A percentile compares a stretch with the other conserved stretches of the same genome.
These are phyloP conservation scores for Rhodophaea formosa DNA, from an alignment of 2,888 invertebrate genomes.

Conservation along the genomic window DNA sequence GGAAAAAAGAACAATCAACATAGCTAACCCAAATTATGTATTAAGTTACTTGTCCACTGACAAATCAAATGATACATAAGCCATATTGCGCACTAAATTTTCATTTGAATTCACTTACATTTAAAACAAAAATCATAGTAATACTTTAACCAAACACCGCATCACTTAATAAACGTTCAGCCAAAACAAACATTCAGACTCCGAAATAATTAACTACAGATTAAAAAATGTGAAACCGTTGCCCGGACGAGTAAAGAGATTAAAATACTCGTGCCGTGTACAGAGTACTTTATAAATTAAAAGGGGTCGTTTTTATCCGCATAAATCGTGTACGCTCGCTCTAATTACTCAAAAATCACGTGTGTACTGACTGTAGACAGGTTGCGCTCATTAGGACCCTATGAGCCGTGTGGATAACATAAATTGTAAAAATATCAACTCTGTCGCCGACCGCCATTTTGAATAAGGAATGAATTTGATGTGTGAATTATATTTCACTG, in stretches of 20 bases:
- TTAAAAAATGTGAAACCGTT: conserved; percentile 15
- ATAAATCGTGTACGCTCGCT: conserved; percentile 35
- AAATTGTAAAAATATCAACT: conserved; percentile 8
- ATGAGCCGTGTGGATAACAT: conserved; percentile 6
- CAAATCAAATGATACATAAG: too few species aligned
- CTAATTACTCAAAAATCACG: conserved; percentile 42
- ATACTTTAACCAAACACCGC: background rate
- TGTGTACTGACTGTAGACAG: conserved; percentile 36
- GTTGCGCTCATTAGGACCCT: conserved; percentile 33
- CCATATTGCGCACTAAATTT: too few species aligned
- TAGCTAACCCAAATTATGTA: too few species aligned
- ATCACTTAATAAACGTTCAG: background rate
- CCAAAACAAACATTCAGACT: conserved; percentile 3
- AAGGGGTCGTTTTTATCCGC: conserved; percentile 32
- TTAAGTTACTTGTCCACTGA: too few species aligned
- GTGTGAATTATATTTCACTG: too few species aligned
- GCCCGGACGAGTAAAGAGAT: conserved; percentile 24
- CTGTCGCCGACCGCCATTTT: background rate
- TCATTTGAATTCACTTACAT: background rate
- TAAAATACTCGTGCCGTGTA: conserved; percentile 25
- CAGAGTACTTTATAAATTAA: conserved; percentile 32
- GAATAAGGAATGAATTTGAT: background rate
- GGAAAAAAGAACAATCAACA: too few species aligned
- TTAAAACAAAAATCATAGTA: background rate
- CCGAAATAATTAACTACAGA: conserved; percentile 1